phyloP scores from a whole-genome alignment of 2,888 invertebrate species.

The Pinctada fucata region DNA sequence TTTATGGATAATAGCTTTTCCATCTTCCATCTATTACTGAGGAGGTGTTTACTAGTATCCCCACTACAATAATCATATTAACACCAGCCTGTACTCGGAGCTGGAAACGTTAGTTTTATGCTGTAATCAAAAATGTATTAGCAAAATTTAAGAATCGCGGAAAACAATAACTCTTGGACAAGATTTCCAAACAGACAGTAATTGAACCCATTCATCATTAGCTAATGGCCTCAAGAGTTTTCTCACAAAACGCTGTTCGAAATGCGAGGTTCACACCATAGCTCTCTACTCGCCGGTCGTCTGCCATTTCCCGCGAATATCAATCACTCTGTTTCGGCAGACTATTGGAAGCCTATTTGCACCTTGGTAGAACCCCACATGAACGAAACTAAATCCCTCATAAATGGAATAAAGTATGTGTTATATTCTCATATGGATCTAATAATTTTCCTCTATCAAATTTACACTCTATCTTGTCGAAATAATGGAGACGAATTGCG shows the following conservation, averaged over 20 bases:
- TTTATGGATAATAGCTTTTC: no score
- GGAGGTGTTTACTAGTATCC: no score
- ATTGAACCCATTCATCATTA: constrained; percentile 36
- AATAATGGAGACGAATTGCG: constrained; percentile 36
- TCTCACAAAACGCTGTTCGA: constrained; percentile 22
- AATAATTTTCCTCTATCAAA: constrained; percentile 41
- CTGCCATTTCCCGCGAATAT: constrained; percentile 25
- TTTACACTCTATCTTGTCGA: constrained; percentile 33
- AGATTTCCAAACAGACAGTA: constrained; percentile 37
- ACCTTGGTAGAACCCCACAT: constrained; percentile 33
- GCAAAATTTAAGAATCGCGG: constrained; percentile 34
- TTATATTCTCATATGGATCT: constrained; percentile 36
- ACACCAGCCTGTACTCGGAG: not conserved
- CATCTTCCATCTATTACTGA: no score
- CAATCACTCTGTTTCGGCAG: constrained; percentile 29
- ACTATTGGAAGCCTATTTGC: constrained; percentile 34
- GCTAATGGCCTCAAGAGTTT: constrained; percentile 29
- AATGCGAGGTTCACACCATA: constrained; percentile 22
- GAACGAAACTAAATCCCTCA: constrained; percentile 35
- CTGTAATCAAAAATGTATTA: constrained; percentile 30
- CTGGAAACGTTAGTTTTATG: not conserved
- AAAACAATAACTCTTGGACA: constrained; percentile 35
- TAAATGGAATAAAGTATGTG: constrained; percentile 34
- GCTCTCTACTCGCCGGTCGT: constrained; percentile 18
- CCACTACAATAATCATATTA: not conserved